Evolutionary conservation across 2,888 invertebrate species (phyloP), one percentile per base, ranked within the genome.

Genomic region (Choreutis nemorana): DNA sequence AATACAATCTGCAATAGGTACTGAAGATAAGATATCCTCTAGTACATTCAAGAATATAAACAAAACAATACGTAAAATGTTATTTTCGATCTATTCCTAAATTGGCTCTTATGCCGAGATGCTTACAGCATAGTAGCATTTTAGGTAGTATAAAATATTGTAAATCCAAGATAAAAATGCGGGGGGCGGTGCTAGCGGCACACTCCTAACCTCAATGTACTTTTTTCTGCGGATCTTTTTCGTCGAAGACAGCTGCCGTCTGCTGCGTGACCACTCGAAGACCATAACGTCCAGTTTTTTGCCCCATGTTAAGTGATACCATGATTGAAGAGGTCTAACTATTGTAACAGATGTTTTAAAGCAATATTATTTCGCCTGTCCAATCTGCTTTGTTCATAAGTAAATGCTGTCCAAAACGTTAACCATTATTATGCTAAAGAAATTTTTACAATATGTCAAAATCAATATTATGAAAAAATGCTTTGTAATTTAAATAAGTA

Each of bases 251-350:
- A 77, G 70, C 68, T 77, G 77, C 58, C 65, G 56, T 64, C 63
- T 55, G 66, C 66, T n/a, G n/a, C n/a, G 11, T 71, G 73, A 73
- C 77, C 77, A 72, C 70, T 75, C 66, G 48, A 61, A n/a, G n/a
- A n/a, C n/a, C n/a, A n/a, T n/a, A 56, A 45, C 47, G 57, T 51
- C 48, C 53, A 26, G 39, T 45, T 60, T 70, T 64, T 65, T 61
- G 48, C 50, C 39, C 41, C 26, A 48, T 53, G 66, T 59, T 60
- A 70, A 55, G 50, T 48, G 70, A 71, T 68, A 66, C 65, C 48
- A 48, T 53, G 53, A 59, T 65, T 56, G 56, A 55, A 60, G 55
- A 53, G 50, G 51, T 48, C 41, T 39, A 43, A 43, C 43, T 31
- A 34, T 35, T 37, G 28, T 30, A 42, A 30, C 50, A 59, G 52